These are phyloP conservation scores for Prochilodus magdalenae DNA, from an alignment of 2,113 vertebrate genomes.

Conservation along the genomic window DNA sequence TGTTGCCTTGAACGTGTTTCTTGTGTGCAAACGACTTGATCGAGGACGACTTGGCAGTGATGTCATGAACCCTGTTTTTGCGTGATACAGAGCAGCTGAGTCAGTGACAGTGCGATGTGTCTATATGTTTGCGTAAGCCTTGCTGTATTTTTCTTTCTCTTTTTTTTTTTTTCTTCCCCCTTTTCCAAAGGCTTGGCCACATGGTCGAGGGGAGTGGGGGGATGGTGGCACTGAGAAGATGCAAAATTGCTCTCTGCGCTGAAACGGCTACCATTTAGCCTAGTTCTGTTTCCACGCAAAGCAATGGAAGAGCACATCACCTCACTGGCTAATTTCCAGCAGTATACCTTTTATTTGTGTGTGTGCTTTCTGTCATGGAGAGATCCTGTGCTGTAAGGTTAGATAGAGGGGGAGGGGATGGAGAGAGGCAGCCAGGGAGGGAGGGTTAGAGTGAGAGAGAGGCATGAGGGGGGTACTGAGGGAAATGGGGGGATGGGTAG, in stretches of 20 bases:
- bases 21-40: not conserved
- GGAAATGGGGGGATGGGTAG: conserved; percentile 56
- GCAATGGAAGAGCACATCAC: conserved; percentile 15
- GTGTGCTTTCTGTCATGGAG: conserved; percentile 48
- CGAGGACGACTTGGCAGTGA: not conserved
- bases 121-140: not conserved
- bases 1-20: conserved; percentile 1
- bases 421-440: too few species aligned
- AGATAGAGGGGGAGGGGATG: conserved; percentile 37
- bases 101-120: not conserved
- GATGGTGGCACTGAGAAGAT: not conserved
- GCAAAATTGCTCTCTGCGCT: conserved; percentile 38
- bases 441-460: not conserved
- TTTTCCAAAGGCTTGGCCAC: conserved; percentile 30
- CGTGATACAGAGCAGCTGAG: not conserved
- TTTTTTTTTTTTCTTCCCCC: not conserved
- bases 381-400: conserved; percentile 40
- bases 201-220: conserved; percentile 32
- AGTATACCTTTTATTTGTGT: conserved; percentile 28
- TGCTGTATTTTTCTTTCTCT: not conserved
- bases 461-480: conserved; percentile 38
- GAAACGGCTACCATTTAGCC: conserved; percentile 36
- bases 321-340: conserved; percentile 22
- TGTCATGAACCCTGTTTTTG: not conserved
- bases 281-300: conserved; percentile 1